phyloP scores from a whole-genome alignment of 2,113 vertebrate genomes.

The Synchiropus splendidus region DNA sequence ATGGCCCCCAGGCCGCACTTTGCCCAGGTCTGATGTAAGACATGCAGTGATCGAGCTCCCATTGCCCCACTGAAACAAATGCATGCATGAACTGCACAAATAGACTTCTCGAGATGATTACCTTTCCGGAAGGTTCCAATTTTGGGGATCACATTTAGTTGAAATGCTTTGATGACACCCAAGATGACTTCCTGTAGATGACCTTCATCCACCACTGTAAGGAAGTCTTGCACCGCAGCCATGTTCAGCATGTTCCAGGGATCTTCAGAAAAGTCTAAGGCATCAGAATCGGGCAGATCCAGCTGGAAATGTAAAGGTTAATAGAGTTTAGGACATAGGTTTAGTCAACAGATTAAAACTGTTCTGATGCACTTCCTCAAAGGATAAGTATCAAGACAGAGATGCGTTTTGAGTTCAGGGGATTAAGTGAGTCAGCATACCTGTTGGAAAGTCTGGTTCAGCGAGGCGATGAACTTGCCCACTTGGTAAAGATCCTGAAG shows the following conservation, averaged over 20 bases:
- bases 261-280: constrained; percentile 50
- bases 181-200: constrained; percentile 49
- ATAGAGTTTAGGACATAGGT: too few species aligned
- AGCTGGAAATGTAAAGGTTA: constrained; percentile 43
- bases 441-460: constrained; percentile 70
- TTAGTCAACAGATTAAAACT: too few species aligned
- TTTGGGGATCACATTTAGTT: constrained; percentile 60
- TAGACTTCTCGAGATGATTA: constrained; percentile 22
- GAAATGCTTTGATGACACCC: constrained; percentile 68
- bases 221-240: constrained; percentile 65
- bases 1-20: too few species aligned
- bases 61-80: background rate
- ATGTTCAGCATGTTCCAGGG: constrained; percentile 74
- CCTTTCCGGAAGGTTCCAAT: constrained; percentile 68
- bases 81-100: background rate
- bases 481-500: constrained; percentile 62
- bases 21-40: too few species aligned
- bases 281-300: constrained; percentile 54
- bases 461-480: constrained; percentile 62
- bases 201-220: constrained; percentile 61
- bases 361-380: too few species aligned
- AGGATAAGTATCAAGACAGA: too few species aligned
- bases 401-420: too few species aligned
- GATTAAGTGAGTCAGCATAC: constrained; percentile 41
- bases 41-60: background rate